Base-by-base conservation (phyloP, 2,888 invertebrate species). In the Tiphia femorata region DNA sequence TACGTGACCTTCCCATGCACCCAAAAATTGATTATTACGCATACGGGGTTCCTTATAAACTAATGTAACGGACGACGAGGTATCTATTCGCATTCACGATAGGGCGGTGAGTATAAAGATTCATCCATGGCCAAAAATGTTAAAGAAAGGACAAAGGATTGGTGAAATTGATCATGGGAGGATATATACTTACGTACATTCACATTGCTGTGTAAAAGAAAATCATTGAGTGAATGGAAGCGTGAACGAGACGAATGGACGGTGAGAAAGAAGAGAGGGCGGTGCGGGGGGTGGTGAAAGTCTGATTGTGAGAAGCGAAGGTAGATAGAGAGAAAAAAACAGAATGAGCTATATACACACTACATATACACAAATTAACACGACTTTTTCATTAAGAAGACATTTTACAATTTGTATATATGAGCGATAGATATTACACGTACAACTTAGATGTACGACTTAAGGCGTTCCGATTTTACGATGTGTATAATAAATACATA, bases 321-420 rank as follows among this genome's bases (percentile, higher is more conserved):
- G 43, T 23, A 43, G 41, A 43, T 35, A 56, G 7, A 62, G 37
- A 56, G 42, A 54, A 50, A 58, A 50, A 55, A 54, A 58, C 33
- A 43, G 47, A 68, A 49, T n/a, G n/a, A 65, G 41, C 65, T 59
- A 69, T 53, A 69, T 62, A 68, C 62, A 65, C 58, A 69, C 61
- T 46, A 67, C 51, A 60, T 65, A 69, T 65, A 68, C 70, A 66
- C 58, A 59, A 44, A 30, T 62, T 49, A 56, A 72, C 65, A 72
- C 58, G 47, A 72, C 51, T 73, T 77, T 77, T 78, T 75, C 72
- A 79, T 79, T 77, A 75, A 76, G 68, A 70, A 76, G 57, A 72
- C 70, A 79, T 81, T 80, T 81, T 80, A 78, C 78, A 79, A 80
- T 81, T 81, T 81, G 79, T 81, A 81, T 71, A 81, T 81, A 79